Evolutionary conservation across 2,113 vertebrate species (phyloP).

Genomic region (Cavia aperea): DNA sequence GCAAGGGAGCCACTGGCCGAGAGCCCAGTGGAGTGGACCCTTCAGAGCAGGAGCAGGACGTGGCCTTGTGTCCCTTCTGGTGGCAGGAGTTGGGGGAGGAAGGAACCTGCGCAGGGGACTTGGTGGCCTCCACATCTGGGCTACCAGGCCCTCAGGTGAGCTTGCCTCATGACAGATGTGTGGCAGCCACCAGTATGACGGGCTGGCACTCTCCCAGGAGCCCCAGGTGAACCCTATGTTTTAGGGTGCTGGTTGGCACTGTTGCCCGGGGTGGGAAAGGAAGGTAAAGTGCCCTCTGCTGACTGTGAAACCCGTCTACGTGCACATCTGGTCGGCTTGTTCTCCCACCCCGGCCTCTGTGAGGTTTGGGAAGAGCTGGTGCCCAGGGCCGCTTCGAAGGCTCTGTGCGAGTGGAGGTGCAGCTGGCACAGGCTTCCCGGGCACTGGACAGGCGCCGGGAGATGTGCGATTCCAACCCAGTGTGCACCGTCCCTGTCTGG

Average conservation of each 20-base stretch:
- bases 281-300: not conserved
- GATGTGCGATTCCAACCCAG: not conserved
- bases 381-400: not conserved
- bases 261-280: not conserved
- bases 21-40: not conserved
- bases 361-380: not conserved
- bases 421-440: fast-evolving
- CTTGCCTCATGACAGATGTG: not conserved
- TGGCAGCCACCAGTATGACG: no score
- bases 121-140: not conserved
- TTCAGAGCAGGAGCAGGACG: not conserved
- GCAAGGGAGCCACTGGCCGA: not conserved
- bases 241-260: not conserved
- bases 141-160: not conserved
- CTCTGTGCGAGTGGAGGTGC: fast-evolving
- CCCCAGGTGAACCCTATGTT: not conserved
- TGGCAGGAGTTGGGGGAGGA: not conserved
- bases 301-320: not conserved
- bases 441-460: fast-evolving
- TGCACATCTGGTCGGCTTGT: not conserved
- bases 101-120: not conserved
- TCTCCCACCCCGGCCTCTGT: not conserved
- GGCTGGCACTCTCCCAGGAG: not conserved
- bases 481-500: not conserved
- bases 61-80: not conserved